Conservation (phyloP, 2,113 vertebrate species). For the Spea multiplicata region DNA sequence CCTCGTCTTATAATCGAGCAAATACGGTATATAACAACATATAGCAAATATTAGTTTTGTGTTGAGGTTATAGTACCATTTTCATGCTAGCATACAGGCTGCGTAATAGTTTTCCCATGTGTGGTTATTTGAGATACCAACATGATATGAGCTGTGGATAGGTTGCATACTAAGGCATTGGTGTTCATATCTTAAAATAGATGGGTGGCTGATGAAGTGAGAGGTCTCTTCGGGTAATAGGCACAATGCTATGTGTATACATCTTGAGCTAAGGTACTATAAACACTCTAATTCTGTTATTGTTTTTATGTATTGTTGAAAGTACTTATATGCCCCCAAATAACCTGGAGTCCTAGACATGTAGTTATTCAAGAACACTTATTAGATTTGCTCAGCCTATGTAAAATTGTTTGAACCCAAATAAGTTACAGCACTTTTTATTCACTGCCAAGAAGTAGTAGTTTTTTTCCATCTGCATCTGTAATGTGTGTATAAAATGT, state of each 20-base stretch:
- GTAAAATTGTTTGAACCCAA: background rate
- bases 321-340: background rate
- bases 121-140: background rate
- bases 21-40: too few species aligned
- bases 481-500: background rate
- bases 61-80: too few species aligned
- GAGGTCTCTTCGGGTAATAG: constrained; percentile 38
- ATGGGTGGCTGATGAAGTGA: constrained; percentile 21
- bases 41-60: too few species aligned
- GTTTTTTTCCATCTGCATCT: background rate
- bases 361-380: background rate
- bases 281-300: background rate
- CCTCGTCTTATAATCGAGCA: too few species aligned
- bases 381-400: background rate
- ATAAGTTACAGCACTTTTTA: background rate
- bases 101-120: constrained; percentile 15
- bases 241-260: background rate
- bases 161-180: constrained; percentile 24
- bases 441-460: background rate
- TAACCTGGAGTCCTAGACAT: background rate
- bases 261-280: background rate
- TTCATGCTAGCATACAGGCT: background rate
- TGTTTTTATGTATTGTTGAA: background rate
- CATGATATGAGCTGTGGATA: constrained; percentile 9
- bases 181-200: constrained; percentile 35